These are phyloP conservation scores for Balaeniceps rex DNA, from an alignment of 2,113 vertebrate species.

Conservation along the genomic window DNA sequence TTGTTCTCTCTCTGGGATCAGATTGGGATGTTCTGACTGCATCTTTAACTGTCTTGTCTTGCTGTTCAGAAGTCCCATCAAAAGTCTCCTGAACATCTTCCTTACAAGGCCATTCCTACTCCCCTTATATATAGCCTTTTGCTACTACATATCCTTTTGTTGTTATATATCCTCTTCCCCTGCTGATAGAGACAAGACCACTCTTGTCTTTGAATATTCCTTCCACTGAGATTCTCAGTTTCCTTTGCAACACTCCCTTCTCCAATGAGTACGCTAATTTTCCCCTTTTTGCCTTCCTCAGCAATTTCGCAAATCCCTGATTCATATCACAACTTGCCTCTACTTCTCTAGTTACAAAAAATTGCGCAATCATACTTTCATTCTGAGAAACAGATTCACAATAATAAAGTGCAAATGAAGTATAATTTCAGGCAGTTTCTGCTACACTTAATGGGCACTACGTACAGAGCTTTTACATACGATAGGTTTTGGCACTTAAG, in stretches of 20 bases:
- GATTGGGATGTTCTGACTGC: background rate
- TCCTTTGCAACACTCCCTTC: background rate
- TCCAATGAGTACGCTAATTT: background rate
- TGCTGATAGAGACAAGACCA: background rate
- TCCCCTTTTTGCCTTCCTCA: background rate
- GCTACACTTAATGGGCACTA: background rate
- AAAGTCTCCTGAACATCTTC: background rate
- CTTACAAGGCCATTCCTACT: background rate
- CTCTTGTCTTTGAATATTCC: background rate
- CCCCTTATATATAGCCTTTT: background rate
- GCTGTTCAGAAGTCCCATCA: background rate
- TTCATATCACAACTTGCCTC: background rate
- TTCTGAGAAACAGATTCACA: background rate
- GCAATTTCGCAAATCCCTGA: background rate
- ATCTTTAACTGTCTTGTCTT: background rate
- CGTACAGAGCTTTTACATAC: background rate
- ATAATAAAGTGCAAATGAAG: background rate
- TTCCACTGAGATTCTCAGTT: background rate
- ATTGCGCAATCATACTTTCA: background rate
- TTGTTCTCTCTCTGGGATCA: background rate
- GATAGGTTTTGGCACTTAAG: background rate
- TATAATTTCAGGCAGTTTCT: background rate
- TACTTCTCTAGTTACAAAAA: background rate
- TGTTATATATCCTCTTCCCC: background rate
- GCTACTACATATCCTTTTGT: background rate